Evolutionary conservation across 2,888 invertebrate species (phyloP), one percentile per base, ranked within the genome.

Genomic region (Clusia tigrina): DNA sequence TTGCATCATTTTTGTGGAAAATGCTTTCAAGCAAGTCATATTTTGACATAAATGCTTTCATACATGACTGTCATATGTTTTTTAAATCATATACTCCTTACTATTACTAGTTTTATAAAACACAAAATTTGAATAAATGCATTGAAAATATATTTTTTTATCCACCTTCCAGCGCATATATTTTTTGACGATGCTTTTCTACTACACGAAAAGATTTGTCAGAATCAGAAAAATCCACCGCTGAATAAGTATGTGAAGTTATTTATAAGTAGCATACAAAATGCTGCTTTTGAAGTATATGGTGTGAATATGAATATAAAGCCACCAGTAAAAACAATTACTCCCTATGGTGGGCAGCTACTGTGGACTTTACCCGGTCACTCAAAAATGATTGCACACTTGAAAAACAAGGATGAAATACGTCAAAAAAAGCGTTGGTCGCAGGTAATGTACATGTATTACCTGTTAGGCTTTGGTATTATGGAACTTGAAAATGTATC

Each of bases 371-470:
- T 96, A 60, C 95, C 95, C 0, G 95, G 95, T 0, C 90, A 91
- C 73, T 94, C 93, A 22, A 90, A 90, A 80, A 85, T 96, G 84
- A 89, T 92, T 68, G 93, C 91, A 9, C 96, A 96, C 81, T 85
- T 96, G 63, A 96, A 96, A 80, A 95, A 96, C 81, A 94, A 94
- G 78, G 87, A 89, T 20, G 92, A 93, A 80, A 95, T 96, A 58
- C 87, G 96, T 37, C 91, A 94, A 75, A 91, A 93, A 78, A 96
- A 96, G 81, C 87, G 96, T 64, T 96, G 96, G 96, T 95, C 95
- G 55, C 96, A 96, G 88, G 91, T 91, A 10, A 95, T 95, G 95
- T 95, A 95, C 83, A 95, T 95, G 95, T 95, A 95, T 83, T 95
- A 94, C 78, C 86, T 95, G 70, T 86, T 95, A 38, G 95, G 95